These are phyloP conservation scores for Rousettus leschenaultii DNA, from an alignment of 2,113 vertebrate species.

Conservation along the genomic window DNA sequence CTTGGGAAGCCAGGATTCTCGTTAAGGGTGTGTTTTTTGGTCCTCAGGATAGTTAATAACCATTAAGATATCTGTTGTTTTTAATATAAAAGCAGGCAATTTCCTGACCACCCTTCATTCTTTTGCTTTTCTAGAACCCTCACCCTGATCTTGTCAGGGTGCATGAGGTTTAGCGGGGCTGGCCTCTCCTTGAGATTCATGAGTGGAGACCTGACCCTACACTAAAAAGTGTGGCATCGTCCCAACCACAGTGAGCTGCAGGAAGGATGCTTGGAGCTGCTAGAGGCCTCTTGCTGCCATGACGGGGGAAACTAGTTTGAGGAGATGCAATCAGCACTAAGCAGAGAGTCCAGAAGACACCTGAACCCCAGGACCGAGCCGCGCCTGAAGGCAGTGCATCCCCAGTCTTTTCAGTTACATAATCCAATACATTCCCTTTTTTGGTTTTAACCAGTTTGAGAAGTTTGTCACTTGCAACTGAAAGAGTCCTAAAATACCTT, in stretches of 20 bases:
- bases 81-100: background rate
- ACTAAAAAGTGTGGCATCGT: background rate
- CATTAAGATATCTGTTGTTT: background rate
- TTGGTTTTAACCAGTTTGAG: background rate
- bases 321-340: background rate
- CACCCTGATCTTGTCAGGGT: background rate
- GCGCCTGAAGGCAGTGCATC: background rate
- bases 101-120: background rate
- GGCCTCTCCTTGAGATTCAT: background rate
- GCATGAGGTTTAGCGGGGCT: background rate
- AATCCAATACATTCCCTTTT: background rate
- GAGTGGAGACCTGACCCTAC: background rate
- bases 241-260: background rate
- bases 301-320: background rate
- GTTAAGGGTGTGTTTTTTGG: background rate
- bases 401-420: background rate
- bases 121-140: background rate
- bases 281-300: accelerated
- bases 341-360: background rate
- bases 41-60: background rate
- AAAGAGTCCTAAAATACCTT: background rate
- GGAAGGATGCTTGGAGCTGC: background rate
- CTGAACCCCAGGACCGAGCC: background rate
- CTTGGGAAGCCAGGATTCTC: background rate
- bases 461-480: background rate